Percentiles rank a stretch among this genome's conserved stretches.
Evolutionary conservation across 2,888 invertebrate species (phyloP).

Genomic region (Agonum fuliginosum): DNA sequence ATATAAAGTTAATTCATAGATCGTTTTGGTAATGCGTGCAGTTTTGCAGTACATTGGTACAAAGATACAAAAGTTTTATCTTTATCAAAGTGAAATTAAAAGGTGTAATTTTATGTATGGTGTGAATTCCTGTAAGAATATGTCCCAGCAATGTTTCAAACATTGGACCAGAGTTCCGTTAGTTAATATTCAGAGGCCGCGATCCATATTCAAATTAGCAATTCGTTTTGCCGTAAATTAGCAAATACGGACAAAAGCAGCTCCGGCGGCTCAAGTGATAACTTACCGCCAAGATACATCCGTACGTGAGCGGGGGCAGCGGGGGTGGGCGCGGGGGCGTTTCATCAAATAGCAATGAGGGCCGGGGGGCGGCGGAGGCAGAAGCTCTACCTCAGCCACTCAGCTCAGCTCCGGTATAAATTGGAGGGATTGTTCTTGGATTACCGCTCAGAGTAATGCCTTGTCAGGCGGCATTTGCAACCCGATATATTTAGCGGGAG

Average conservation of each 20-base stretch:
- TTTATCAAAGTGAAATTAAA: too few species aligned
- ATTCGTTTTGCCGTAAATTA: constrained; percentile 50
- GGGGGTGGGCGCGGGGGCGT: constrained; percentile 66
- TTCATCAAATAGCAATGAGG: constrained; percentile 74
- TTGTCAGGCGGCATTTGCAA: constrained; percentile 72
- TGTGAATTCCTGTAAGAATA: constrained; percentile 8
- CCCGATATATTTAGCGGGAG: constrained; percentile 71
- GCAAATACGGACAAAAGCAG: constrained; percentile 6
- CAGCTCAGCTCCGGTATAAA: constrained; percentile 69
- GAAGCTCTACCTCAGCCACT: constrained; percentile 1
- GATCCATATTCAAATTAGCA: constrained; percentile 49
- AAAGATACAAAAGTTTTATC: too few species aligned
- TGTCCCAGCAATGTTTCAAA: constrained; percentile 19
- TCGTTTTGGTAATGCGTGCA: too few species aligned
- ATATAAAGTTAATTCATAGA: too few species aligned
- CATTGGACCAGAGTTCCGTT: neutral
- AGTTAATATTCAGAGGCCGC: constrained; percentile 37
- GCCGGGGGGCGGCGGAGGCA: neutral
- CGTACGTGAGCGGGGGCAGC: constrained; percentile 65
- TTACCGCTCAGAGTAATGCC: constrained; percentile 72
- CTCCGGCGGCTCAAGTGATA: constrained; percentile 46
- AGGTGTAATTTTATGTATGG: too few species aligned
- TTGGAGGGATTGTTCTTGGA: constrained; percentile 72
- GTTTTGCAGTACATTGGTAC: too few species aligned
- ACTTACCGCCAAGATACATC: constrained; percentile 48